These are phyloP conservation scores for Bacillus rossius DNA, from an alignment of 1,140 invertebrate species.

Conservation along the genomic window DNA sequence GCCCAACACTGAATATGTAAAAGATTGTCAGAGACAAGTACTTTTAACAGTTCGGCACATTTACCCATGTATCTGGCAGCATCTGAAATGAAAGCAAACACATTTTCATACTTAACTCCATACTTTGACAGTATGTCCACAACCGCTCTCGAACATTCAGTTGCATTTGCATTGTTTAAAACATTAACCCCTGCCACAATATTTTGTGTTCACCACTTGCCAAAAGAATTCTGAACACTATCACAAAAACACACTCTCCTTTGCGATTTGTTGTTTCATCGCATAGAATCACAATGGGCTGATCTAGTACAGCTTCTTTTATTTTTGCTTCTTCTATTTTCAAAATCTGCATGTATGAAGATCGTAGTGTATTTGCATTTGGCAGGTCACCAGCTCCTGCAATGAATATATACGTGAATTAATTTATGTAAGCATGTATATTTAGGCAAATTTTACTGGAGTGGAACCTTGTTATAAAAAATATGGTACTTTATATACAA, in stretches of 20 bases:
- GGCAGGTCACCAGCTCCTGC: conserved; percentile 8
- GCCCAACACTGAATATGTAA: conserved; percentile 5
- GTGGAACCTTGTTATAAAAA: no score
- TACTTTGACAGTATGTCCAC: background rate
- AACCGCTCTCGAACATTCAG: conserved; percentile 3
- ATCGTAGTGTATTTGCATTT: background rate
- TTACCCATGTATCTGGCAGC: conserved; percentile 8
- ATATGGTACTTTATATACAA: no score
- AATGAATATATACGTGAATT: no score
- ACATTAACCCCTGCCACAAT: background rate
- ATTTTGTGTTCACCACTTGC: background rate
- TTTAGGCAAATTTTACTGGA: no score
- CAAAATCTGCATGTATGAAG: background rate
- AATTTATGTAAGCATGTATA: no score
- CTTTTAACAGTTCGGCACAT: conserved; percentile 2
- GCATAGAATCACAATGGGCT: background rate
- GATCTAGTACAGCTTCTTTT: background rate
- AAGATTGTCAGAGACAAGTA: background rate
- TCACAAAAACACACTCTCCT: conserved; percentile 8
- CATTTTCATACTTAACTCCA: conserved; percentile 10
- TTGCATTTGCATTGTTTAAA: background rate
- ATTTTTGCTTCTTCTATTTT: background rate
- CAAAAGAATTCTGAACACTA: background rate
- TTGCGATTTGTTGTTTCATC: conserved; percentile 3
- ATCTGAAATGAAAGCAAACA: conserved; percentile 1